Conservation (phyloP, 2,888 invertebrate genomes). For the Ptilodon capucinus region DNA sequence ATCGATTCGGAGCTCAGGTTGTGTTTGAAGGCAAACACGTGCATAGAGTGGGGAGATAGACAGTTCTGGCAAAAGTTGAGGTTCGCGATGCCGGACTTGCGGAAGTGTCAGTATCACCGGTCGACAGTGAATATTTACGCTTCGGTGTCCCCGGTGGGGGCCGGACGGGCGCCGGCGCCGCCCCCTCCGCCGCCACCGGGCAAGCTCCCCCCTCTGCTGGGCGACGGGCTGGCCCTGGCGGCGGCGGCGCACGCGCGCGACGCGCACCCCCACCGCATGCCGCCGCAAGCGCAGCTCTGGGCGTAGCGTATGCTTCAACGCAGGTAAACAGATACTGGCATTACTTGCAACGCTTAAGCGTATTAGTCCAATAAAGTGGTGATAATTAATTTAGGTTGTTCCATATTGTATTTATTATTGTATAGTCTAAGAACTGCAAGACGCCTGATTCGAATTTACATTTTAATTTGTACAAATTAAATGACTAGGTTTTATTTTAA, state of each 20-base stretch:
- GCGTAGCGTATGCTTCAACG: conserved; percentile 89
- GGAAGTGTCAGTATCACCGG: conserved; percentile 85
- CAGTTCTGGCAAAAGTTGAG: conserved; percentile 98
- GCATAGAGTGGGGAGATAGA: conserved; percentile 96
- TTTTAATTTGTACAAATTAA: conserved; percentile 64
- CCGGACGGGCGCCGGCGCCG: conserved; percentile 83
- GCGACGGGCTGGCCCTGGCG: conserved; percentile 71
- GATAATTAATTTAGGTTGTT: conserved; percentile 75
- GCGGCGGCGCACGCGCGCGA: conserved; percentile 70
- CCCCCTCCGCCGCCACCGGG: conserved; percentile 84
- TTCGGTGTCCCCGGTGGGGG: conserved; percentile 82
- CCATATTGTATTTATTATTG: conserved; percentile 71
- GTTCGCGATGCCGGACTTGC: conserved; percentile 93
- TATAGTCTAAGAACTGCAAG: conserved; percentile 42
- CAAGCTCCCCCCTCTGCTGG: conserved; percentile 84
- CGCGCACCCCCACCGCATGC: conserved; percentile 79
- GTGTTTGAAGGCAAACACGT: conserved; percentile 94
- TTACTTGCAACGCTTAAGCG: conserved; percentile 79
- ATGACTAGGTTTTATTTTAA: conserved; percentile 54
- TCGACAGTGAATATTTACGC: conserved; percentile 89
- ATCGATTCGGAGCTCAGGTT: conserved; percentile 95
- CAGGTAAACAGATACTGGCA: conserved; percentile 79
- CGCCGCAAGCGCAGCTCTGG: conserved; percentile 88
- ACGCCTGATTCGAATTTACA: conserved; percentile 49
- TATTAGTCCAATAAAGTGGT: conserved; percentile 79